Base-by-base conservation (phyloP, 2,888 invertebrate genomes). In the Frankliniella intonsa region DNA sequence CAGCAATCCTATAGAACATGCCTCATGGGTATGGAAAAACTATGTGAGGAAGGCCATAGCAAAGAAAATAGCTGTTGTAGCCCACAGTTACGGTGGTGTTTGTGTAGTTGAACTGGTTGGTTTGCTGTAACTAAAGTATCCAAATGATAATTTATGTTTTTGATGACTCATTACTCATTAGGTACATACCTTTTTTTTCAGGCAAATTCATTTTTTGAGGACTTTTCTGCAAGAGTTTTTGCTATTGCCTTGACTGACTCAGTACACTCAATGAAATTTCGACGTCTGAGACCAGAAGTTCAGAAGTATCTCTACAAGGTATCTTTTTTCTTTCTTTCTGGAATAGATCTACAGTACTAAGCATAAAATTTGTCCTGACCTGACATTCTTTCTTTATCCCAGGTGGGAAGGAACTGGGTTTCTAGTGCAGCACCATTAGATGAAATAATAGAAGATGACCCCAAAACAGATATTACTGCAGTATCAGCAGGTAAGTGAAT, bases 211-310 rank as follows among this genome's bases (percentile, higher is more conserved):
- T 87, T 89, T 85, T 88, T 88, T 25, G 86, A 90, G 8, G 92
- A 92, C 83, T 94, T 94, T 86, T 89, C 90, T 84, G 88, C 90
- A 69, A 89, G 90, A 86, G 93, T 94, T 0, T 93, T 93, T 87
- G 94, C 93, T 0, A 90, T 95, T 81, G 94, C 93, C 0, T 89
- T 95, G 81, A 95, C 95, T 0, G 95, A 95, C 87, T 94, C 94
- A 0, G 93, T 93, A 0, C 94, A 93, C 25, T 84, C 83, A 83
- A 81, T 76, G 69, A 76, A 25, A 76, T 22, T 22, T 12, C 25
- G 25, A 76, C 22, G 12, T 8, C 1, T 76, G 25, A 76, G 25
- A 76, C 12, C 69, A 25, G 25, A 76, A 7, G 69, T 76, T 8
- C 22, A 76, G 69, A 25, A 76, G 3, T 76, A 76, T 22, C 69